Conservation (phyloP, 2,113 vertebrate genomes). For the Oncorhynchus keta region DNA sequence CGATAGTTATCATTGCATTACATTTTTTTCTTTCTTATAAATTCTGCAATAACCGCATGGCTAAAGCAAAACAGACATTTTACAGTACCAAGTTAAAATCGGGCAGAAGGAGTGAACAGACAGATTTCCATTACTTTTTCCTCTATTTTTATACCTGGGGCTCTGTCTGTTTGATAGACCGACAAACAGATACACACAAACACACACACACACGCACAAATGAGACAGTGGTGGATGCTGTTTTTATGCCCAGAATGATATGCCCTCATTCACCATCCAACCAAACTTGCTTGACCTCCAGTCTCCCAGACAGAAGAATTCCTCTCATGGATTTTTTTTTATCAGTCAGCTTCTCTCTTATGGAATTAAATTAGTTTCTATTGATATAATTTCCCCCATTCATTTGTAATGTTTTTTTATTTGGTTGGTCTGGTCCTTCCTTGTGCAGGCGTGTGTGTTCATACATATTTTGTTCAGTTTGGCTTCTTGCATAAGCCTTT, state of each 20-base stretch:
- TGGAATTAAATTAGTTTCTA: constrained; percentile 58
- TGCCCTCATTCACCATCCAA: constrained; percentile 41
- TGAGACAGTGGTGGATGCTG: constrained; percentile 23
- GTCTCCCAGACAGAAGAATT: constrained; percentile 52
- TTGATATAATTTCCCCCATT: constrained; percentile 60
- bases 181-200: constrained; percentile 24
- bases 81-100: constrained; percentile 7
- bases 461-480: constrained; percentile 31
- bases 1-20: constrained; percentile 27
- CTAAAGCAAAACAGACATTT: constrained; percentile 43
- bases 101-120: constrained; percentile 31
- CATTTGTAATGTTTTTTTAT: constrained; percentile 41
- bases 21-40: constrained; percentile 4
- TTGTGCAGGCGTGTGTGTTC: constrained; percentile 21
- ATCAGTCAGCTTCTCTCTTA: constrained; percentile 47
- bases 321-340: constrained; percentile 60
- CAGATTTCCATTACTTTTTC: constrained; percentile 31
- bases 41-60: not conserved
- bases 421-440: constrained; percentile 17
- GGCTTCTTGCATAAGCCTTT: constrained; percentile 51
- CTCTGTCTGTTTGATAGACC: constrained; percentile 16
- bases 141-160: no score
- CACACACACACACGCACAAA: not conserved
- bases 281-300: constrained; percentile 49
- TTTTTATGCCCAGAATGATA: constrained; percentile 54